Conservation (phyloP, 1,140 invertebrate species). For the Pogonomyrmex barbatus region DNA sequence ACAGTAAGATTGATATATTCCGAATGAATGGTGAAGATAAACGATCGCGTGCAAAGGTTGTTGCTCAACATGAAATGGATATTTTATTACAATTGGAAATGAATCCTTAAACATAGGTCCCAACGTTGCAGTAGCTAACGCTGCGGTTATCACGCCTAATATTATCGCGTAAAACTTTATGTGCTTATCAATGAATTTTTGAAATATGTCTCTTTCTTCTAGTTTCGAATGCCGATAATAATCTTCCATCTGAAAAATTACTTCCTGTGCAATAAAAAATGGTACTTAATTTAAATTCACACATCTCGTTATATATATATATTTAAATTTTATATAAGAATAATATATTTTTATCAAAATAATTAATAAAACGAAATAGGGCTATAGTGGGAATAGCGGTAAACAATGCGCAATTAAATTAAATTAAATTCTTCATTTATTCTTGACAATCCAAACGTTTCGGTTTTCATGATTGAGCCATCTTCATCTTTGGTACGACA, state of each 20-base stretch:
- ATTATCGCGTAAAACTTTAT: background rate
- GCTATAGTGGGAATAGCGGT: too few species aligned
- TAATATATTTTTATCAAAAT: background rate
- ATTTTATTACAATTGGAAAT: constrained; percentile 63
- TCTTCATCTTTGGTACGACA: too few species aligned
- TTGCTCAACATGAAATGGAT: constrained; percentile 70
- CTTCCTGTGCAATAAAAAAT: background rate
- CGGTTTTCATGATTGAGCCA: too few species aligned
- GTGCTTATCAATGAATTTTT: constrained; percentile 63
- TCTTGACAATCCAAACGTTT: too few species aligned
- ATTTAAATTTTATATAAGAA: background rate
- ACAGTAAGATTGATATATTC: constrained; percentile 54
- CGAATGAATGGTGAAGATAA: constrained; percentile 65
- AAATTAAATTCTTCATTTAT: too few species aligned
- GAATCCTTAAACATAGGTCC: background rate
- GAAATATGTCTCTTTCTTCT: constrained; percentile 55
- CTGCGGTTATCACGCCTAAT: background rate
- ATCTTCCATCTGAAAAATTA: constrained; percentile 66
- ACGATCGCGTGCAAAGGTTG: constrained; percentile 12
- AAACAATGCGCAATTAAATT: too few species aligned
- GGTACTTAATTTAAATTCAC: background rate
- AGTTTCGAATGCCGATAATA: constrained; percentile 49
- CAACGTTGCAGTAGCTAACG: constrained; percentile 55
- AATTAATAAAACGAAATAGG: too few species aligned
- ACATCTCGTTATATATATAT: too few species aligned